Evolutionary conservation across 2,113 vertebrate genomes (phyloP).

Genomic region (Danionella cerebrum): DNA sequence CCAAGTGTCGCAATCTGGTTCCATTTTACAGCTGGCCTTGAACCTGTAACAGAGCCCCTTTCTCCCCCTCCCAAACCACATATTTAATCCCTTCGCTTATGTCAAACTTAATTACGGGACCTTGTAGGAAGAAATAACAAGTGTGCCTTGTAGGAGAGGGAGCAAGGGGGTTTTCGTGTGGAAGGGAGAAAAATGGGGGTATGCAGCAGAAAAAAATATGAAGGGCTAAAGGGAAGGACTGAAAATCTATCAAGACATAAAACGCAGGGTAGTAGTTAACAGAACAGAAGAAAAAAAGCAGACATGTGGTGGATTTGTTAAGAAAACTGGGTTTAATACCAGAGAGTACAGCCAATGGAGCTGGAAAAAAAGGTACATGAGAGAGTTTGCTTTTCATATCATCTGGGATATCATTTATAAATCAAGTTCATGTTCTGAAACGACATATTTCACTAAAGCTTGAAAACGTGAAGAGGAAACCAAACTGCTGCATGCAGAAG

Average conservation of each 20-base stretch:
- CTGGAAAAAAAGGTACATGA: neutral
- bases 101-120: slow-evolving; percentile 99
- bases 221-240: slow-evolving; percentile 46
- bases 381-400: neutral
- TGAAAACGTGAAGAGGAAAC: neutral
- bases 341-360: neutral
- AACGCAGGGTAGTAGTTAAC: slow-evolving; percentile 42
- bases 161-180: slow-evolving; percentile 37
- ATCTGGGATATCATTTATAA: neutral
- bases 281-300: slow-evolving; percentile 19
- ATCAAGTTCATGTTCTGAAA: slow-evolving; percentile 2
- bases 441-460: neutral
- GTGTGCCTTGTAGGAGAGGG: slow-evolving; percentile 67
- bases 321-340: neutral
- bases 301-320: neutral
- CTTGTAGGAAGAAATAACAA: slow-evolving; percentile 83
- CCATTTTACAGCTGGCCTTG: slow-evolving; percentile 86
- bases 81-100: slow-evolving; percentile 99
- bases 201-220: slow-evolving; percentile 47
- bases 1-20: slow-evolving; percentile 80
- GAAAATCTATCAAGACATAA: slow-evolving; percentile 38
- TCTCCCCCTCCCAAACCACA: slow-evolving; percentile 85
- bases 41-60: slow-evolving; percentile 72
- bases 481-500: neutral
- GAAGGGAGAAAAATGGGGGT: slow-evolving; percentile 46